phyloP scores from a whole-genome alignment of 2,888 invertebrate genomes.

The Busseola fusca region DNA sequence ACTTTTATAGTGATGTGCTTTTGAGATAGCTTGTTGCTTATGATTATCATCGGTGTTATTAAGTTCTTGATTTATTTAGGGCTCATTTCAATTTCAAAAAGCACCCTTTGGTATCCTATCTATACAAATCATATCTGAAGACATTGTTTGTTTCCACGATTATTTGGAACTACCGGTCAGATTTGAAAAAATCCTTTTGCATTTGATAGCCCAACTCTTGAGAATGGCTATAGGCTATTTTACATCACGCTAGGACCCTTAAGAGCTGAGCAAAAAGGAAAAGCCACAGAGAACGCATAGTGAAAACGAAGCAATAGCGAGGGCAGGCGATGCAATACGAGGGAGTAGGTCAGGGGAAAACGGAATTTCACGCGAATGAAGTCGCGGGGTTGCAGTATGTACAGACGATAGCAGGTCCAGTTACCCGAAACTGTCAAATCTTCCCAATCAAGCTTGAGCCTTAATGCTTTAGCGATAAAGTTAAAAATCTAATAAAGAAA shows the following conservation, averaged over 20 bases:
- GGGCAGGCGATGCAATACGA: neutral
- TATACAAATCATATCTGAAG: neutral
- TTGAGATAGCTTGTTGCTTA: constrained; percentile 29
- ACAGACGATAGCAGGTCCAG: too few species aligned
- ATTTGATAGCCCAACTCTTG: neutral
- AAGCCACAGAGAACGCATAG: neutral
- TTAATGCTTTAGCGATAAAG: too few species aligned
- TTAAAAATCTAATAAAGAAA: too few species aligned
- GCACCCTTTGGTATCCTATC: neutral
- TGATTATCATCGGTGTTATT: constrained; percentile 16
- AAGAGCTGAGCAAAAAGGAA: neutral
- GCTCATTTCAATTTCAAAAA: too few species aligned
- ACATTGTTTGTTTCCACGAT: neutral
- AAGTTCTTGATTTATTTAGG: constrained; percentile 8
- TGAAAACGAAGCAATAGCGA: neutral
- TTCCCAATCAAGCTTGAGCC: too few species aligned
- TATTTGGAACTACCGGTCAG: neutral
- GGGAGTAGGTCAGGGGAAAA: neutral
- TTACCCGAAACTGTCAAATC: too few species aligned
- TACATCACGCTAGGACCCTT: neutral
- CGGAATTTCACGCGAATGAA: neutral
- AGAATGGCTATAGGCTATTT: neutral
- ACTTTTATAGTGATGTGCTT: constrained; percentile 29
- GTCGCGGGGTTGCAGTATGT: neutral
- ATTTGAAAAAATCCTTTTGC: neutral